These are phyloP conservation scores for Anguilla rostrata DNA, from an alignment of 2,113 vertebrate species.

Conservation along the genomic window DNA sequence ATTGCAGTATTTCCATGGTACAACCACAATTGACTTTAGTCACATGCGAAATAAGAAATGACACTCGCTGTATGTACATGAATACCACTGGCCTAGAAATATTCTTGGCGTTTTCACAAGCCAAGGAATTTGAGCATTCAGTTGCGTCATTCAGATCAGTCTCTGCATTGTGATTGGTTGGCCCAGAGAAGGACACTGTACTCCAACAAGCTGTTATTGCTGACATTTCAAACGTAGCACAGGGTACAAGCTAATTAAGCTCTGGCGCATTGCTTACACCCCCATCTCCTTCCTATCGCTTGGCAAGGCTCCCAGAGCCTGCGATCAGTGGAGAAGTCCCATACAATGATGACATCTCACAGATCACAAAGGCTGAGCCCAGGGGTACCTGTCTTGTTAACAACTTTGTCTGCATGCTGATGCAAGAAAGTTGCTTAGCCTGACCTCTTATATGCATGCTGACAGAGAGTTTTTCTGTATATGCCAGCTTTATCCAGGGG, in stretches of 20 bases:
- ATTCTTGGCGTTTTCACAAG: too few relatives aligned
- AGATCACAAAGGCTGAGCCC: slow-evolving; percentile 73
- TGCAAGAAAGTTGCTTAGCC: slow-evolving; percentile 75
- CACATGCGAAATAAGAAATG: too few relatives aligned
- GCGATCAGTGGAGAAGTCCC: slow-evolving; percentile 76
- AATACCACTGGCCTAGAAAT: too few relatives aligned
- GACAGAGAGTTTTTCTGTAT: slow-evolving; percentile 75
- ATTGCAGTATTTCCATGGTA: too few relatives aligned
- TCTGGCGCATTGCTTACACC: slow-evolving; percentile 75
- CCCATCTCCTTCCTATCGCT: slow-evolving; percentile 84
- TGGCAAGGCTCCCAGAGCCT: slow-evolving; percentile 84
- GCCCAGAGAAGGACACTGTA: slow-evolving; percentile 62
- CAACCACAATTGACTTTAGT: too few relatives aligned
- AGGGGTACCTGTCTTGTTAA: slow-evolving; percentile 76
- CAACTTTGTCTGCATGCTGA: slow-evolving; percentile 74
- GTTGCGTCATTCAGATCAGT: slow-evolving; percentile 58
- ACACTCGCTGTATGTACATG: too few relatives aligned
- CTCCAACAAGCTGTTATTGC: slow-evolving; percentile 44
- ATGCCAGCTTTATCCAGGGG: slow-evolving; percentile 79
- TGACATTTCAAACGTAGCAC: slow-evolving; percentile 52
- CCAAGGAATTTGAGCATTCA: too few relatives aligned
- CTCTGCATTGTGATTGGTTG: slow-evolving; percentile 45
- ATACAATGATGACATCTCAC: slow-evolving; percentile 73
- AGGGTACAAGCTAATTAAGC: slow-evolving; percentile 85
- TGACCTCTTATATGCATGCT: slow-evolving; percentile 54